A percentile compares a stretch with the other conserved stretches of the same genome.
These are phyloP conservation scores for Elgaria multicarinata DNA, from an alignment of 2,113 vertebrate species.

Conservation along the genomic window DNA sequence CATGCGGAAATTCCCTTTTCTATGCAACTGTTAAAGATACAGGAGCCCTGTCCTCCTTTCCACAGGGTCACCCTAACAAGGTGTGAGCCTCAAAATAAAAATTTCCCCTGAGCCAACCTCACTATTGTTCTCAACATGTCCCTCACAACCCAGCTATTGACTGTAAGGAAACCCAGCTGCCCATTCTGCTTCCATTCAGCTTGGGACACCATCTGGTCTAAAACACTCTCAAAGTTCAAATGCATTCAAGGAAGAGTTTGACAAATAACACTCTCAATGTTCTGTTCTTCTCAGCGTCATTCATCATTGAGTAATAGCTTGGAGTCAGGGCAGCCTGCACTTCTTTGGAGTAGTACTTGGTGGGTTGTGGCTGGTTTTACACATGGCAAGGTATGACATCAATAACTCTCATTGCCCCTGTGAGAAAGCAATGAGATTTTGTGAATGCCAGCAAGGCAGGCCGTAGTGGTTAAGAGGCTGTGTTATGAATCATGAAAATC, in stretches of 20 bases:
- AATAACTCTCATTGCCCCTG: neutral
- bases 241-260: neutral
- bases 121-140: neutral
- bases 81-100: neutral
- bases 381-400: neutral
- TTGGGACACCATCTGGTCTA: neutral
- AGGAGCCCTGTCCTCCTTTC: too few relatives aligned
- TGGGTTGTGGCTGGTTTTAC: neutral
- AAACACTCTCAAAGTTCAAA: neutral
- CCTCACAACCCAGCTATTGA: neutral
- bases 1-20: too few relatives aligned
- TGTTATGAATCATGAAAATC: neutral
- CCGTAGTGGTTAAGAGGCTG: neutral
- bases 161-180: neutral
- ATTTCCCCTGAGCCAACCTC: neutral
- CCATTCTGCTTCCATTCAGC: too few relatives aligned
- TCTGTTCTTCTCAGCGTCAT: neutral
- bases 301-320: neutral
- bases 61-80: too few relatives aligned
- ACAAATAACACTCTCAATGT: neutral
- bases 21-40: too few relatives aligned
- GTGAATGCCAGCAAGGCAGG: neutral
- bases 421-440: neutral
- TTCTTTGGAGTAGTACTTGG: neutral
- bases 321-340: slow-evolving; percentile 20